phyloP scores from a whole-genome alignment of 2,797 vertebrate species.

The Thaleichthys pacificus region DNA sequence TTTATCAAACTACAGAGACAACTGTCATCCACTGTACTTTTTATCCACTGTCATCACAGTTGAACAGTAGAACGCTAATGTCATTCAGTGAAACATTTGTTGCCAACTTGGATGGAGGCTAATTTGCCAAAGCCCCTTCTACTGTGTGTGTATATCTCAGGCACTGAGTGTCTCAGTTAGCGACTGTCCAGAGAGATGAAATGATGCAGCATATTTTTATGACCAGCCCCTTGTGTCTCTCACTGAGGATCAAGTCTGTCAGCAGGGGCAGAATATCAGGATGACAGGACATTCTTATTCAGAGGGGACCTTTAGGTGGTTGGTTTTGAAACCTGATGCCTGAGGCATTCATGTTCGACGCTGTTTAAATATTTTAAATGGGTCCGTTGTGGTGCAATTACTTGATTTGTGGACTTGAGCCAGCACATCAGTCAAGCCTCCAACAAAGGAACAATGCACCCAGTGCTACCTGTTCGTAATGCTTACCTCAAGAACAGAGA shows the following conservation, averaged over 20 bases:
- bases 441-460: constrained; percentile 41
- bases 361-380: constrained; percentile 80
- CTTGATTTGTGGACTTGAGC: constrained; percentile 71
- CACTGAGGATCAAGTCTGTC: constrained; percentile 41
- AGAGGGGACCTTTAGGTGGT: constrained; percentile 39
- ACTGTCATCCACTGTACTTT: not conserved
- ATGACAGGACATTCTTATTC: constrained; percentile 54
- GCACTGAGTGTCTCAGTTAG: constrained; percentile 17
- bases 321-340: constrained; percentile 71
- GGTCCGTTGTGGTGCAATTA: constrained; percentile 71
- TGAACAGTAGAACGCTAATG: not conserved
- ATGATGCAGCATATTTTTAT: constrained; percentile 40
- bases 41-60: not conserved
- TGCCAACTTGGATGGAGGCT: not conserved
- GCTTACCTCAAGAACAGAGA: constrained; percentile 17
- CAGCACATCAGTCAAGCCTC: constrained; percentile 64
- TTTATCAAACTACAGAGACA: not conserved
- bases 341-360: constrained; percentile 59
- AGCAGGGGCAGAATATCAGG: constrained; percentile 36
- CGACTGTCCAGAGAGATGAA: constrained; percentile 31
- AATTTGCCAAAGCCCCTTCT: constrained; percentile 13
- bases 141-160: constrained; percentile 9
- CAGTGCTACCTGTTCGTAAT: not conserved
- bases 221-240: constrained; percentile 24
- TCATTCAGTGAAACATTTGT: not conserved